A percentile compares a stretch with the other conserved stretches of the same genome.
These are phyloP conservation scores for Chelonoidis abingdonii DNA, from an alignment of 2,113 vertebrate species.

Conservation along the genomic window DNA sequence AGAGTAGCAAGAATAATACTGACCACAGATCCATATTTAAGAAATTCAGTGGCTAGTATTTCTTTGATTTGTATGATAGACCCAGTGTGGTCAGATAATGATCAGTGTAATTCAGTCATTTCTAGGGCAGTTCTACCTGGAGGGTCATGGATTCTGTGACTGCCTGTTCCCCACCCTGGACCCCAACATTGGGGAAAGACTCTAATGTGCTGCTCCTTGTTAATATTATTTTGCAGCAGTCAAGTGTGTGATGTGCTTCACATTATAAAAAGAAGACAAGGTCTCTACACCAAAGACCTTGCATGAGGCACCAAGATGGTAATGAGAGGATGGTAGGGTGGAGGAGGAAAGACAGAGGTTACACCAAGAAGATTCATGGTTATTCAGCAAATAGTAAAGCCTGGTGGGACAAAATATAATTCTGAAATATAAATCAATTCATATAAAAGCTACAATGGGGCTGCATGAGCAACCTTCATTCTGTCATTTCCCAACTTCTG, in stretches of 20 bases:
- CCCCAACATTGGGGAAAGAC: neutral
- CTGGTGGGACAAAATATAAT: conserved; percentile 29
- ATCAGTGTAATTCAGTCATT: conserved; percentile 53
- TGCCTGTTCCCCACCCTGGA: conserved; percentile 15
- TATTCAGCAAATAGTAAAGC: neutral
- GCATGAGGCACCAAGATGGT: neutral
- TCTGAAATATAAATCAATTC: neutral
- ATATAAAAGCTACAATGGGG: neutral
- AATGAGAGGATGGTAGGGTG: neutral
- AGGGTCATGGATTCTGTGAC: conserved; percentile 20
- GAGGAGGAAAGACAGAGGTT: conserved; percentile 26
- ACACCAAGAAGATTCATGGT: conserved; percentile 24
- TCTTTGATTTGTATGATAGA: conserved; percentile 42
- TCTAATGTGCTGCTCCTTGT: conserved; percentile 15
- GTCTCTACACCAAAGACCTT: conserved; percentile 15
- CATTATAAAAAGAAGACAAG: conserved; percentile 16
- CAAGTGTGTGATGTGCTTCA: neutral
- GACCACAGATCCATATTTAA: neutral
- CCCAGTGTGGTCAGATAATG: conserved; percentile 30
- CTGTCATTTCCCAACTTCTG: neutral
- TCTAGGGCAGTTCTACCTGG: conserved; percentile 35
- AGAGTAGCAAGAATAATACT: neutral
- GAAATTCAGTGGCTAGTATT: conserved; percentile 39
- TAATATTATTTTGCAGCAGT: conserved; percentile 38
- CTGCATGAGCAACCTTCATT: neutral